Percentiles rank a stretch among this genome's conserved stretches.
Conservation (phyloP, 1,140 invertebrate species). For the Conus betulinus region DNA sequence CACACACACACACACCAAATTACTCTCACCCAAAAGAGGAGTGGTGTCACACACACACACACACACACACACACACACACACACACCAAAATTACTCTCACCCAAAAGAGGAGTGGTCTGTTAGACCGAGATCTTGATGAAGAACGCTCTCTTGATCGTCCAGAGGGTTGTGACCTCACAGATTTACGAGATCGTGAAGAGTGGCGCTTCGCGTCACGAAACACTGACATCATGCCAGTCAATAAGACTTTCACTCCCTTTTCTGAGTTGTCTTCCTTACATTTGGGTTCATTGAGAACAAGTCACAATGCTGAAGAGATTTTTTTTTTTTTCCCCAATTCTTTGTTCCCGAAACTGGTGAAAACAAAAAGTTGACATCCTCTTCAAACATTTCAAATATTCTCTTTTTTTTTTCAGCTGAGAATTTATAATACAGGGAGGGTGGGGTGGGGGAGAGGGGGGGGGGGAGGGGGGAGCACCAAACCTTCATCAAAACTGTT, state of each 20-base stretch:
- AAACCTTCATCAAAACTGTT: too few relatives aligned
- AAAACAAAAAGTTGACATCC: too few relatives aligned
- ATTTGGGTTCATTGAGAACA: too few relatives aligned
- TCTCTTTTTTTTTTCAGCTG: neutral
- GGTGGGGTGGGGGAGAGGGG: too few relatives aligned
- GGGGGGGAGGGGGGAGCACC: too few relatives aligned
- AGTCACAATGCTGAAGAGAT: neutral
- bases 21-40: too few relatives aligned
- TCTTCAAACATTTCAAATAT: neutral
- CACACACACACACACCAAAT: too few relatives aligned
- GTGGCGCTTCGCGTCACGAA: neutral
- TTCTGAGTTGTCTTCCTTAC: too few relatives aligned
- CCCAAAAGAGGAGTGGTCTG: neutral
- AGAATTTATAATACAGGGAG: neutral
- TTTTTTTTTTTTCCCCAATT: neutral
- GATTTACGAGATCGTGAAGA: constrained; percentile 5
- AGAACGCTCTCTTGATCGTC: neutral
- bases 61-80: too few relatives aligned
- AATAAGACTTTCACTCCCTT: too few relatives aligned
- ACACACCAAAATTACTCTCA: neutral
- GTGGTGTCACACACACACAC: too few relatives aligned
- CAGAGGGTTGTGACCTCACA: neutral
- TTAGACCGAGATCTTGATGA: neutral
- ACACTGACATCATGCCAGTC: neutral
- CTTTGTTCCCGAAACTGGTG: too few relatives aligned